A percentile compares a stretch with the other conserved stretches of the same genome.
phyloP scores from a whole-genome alignment of 2,113 vertebrate genomes.

The Pica pica region DNA sequence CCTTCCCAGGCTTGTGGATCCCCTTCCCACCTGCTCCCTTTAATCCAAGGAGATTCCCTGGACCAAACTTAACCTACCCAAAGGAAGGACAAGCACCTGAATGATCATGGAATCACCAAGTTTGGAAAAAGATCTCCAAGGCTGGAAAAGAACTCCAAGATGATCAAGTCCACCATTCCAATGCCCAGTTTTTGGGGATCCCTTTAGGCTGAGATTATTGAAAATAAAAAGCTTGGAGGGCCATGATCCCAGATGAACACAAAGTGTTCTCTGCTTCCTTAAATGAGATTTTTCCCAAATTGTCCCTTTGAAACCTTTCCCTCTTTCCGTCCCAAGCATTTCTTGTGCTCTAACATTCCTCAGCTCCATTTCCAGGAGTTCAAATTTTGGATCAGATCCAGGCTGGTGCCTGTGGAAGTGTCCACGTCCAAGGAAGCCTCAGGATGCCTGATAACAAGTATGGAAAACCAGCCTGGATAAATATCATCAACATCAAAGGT shows the following conservation, averaged over 20 bases:
- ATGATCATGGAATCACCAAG: not conserved
- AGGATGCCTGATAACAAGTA: not conserved
- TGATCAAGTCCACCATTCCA: not conserved
- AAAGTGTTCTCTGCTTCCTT: not conserved
- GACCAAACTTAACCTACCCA: not conserved
- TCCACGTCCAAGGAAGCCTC: not conserved
- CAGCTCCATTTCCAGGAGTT: not conserved
- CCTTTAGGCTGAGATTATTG: not conserved
- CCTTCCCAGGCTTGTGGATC: not conserved
- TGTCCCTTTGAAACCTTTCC: not conserved
- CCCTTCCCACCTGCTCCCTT: not conserved
- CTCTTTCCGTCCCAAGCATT: not conserved
- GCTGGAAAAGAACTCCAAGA: not conserved
- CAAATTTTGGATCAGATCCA: not conserved
- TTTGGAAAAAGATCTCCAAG: not conserved
- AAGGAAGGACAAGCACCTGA: not conserved
- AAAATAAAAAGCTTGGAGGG: not conserved
- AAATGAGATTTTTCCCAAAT: not conserved
- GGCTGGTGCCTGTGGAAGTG: not conserved
- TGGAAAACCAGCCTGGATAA: not conserved
- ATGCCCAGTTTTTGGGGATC: fast-evolving
- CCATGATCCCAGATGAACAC: not conserved
- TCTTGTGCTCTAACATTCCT: not conserved
- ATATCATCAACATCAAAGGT: fast-evolving
- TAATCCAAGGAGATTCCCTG: not conserved